These are phyloP conservation scores for Rugalucina vietnamica DNA, from an alignment of 2,888 invertebrate species.

Conservation along the genomic window DNA sequence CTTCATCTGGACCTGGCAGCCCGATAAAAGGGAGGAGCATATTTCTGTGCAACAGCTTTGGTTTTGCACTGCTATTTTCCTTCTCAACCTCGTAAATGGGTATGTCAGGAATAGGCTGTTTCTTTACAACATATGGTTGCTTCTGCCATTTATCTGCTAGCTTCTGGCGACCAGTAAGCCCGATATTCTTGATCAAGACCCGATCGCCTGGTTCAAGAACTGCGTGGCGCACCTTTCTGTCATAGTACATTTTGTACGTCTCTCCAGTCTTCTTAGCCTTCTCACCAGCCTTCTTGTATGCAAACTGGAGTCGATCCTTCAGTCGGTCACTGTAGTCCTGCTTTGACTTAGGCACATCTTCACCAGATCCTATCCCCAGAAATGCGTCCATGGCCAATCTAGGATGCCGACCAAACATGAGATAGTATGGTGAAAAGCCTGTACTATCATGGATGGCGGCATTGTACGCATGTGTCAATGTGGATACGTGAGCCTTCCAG, in stretches of 20 bases:
- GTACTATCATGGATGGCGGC: too few relatives aligned
- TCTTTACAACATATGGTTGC: not conserved
- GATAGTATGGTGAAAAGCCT: too few relatives aligned
- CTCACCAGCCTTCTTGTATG: not conserved
- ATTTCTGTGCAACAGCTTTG: not conserved
- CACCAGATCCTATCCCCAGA: not conserved
- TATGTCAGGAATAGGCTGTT: not conserved
- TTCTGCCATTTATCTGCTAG: not conserved
- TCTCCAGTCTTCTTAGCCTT: not conserved
- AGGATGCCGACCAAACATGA: too few relatives aligned
- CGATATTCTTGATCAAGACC: not conserved
- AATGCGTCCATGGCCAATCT: too few relatives aligned
- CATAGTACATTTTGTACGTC: not conserved
- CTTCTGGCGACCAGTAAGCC: not conserved
- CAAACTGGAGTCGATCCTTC: not conserved
- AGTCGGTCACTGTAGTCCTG: not conserved
- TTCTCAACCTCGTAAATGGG: not conserved
- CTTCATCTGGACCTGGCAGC: not conserved
- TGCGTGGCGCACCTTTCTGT: not conserved
- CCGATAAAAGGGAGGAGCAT: not conserved
- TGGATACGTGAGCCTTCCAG: too few relatives aligned
- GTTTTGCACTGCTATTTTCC: not conserved
- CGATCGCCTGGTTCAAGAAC: not conserved
- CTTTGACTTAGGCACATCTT: not conserved
- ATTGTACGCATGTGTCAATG: too few relatives aligned